Evolutionary conservation across 2,888 invertebrate species (phyloP).

Genomic region (Blera fallax): DNA sequence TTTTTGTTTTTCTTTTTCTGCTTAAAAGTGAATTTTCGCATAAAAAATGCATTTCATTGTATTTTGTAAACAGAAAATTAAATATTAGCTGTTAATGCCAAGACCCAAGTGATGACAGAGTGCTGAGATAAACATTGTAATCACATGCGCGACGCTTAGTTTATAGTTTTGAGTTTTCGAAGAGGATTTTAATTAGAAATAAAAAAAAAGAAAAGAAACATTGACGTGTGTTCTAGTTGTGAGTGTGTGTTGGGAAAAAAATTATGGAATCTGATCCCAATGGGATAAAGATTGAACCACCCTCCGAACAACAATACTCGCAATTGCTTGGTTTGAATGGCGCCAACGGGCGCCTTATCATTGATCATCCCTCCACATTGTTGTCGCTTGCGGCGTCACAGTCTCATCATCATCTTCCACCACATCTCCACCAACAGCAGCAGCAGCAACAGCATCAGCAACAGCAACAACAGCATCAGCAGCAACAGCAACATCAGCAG

Average conservation of each 20-base stretch:
- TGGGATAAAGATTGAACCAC: conserved; percentile 81
- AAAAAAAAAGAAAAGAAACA: not conserved
- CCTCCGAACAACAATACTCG: conserved; percentile 80
- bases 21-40: conserved; percentile 39
- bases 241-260: conserved; percentile 70
- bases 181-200: conserved; percentile 13
- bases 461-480: conserved; percentile 75
- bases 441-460: conserved; percentile 73
- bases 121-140: not conserved
- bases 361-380: conserved; percentile 80
- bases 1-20: conserved; percentile 29
- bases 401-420: conserved; percentile 70
- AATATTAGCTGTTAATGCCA: conserved; percentile 35
- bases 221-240: not conserved
- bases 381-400: conserved; percentile 79
- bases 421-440: conserved; percentile 73
- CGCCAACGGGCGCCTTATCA: conserved; percentile 80
- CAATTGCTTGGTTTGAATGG: conserved; percentile 81
- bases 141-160: conserved; percentile 2
- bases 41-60: conserved; percentile 67
- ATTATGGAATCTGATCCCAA: conserved; percentile 82
- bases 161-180: not conserved
- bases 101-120: conserved; percentile 3
- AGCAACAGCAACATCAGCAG: conserved; percentile 75
- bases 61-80: conserved; percentile 69